Evolutionary conservation across 2,113 vertebrate genomes (phyloP).

Genomic region (Percina caprodes): DNA sequence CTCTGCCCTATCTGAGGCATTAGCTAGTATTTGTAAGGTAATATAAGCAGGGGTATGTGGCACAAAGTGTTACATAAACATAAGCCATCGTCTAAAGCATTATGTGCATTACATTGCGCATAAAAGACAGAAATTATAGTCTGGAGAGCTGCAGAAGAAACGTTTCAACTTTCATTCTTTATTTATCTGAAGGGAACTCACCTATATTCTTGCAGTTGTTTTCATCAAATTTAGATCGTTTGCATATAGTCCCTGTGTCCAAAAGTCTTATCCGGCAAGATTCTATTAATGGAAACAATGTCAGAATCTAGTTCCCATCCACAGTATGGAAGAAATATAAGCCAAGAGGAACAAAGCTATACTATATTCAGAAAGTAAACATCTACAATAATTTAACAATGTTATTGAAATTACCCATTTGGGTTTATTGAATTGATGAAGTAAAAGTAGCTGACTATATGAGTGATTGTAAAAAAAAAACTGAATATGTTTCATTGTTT

Average conservation of each 20-base stretch:
- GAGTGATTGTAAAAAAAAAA: not conserved
- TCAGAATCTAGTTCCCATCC: not conserved
- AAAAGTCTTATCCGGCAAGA: not conserved
- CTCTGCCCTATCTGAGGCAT: too few species aligned
- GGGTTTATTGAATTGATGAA: not conserved
- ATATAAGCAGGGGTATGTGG: not conserved
- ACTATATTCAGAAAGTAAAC: not conserved
- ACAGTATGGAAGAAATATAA: not conserved
- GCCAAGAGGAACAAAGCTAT: not conserved
- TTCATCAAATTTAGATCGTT: rapidly evolving
- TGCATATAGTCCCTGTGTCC: rapidly evolving
- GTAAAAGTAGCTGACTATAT: not conserved
- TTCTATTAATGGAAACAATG: not conserved
- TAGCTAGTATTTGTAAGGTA: not conserved
- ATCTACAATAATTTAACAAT: not conserved
- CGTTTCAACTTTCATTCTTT: not conserved
- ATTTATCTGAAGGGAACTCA: conserved; percentile 14
- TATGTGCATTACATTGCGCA: not conserved
- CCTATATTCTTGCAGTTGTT: rapidly evolving
- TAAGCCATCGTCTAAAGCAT: not conserved
- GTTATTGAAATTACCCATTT: not conserved
- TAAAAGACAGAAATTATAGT: not conserved
- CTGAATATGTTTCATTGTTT: too few species aligned
- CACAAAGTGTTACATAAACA: not conserved
- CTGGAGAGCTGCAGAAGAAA: not conserved